Conservation (phyloP, 2,113 vertebrate species). For the Tachysurus vachellii region DNA sequence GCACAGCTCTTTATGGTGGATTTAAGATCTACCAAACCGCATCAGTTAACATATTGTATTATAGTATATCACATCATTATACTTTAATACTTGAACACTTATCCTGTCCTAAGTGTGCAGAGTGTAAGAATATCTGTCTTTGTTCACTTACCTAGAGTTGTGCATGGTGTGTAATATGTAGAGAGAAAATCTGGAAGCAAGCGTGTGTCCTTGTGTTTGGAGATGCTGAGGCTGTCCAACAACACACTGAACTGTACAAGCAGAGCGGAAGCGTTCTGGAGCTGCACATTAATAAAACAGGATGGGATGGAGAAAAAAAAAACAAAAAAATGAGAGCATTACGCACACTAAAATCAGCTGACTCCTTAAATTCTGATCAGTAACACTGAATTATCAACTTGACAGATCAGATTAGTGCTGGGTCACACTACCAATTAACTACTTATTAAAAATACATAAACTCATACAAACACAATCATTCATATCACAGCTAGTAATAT, state of each 20-base stretch:
- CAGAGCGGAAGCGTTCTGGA: slow-evolving; percentile 80
- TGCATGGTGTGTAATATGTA: slow-evolving; percentile 9
- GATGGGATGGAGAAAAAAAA: not conserved
- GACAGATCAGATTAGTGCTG: not conserved
- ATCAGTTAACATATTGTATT: not conserved
- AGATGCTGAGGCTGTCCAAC: slow-evolving; percentile 72
- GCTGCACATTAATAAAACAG: slow-evolving; percentile 63
- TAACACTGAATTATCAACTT: not conserved
- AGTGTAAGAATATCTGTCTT: not conserved
- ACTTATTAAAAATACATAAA: not conserved
- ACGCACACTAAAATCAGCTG: not conserved
- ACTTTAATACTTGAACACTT: not conserved
- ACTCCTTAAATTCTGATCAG: not conserved
- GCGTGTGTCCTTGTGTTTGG: slow-evolving; percentile 58
- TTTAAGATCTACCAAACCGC: not conserved
- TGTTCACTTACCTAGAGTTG: slow-evolving; percentile 74
- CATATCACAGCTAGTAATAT: not conserved
- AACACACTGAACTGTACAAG: slow-evolving; percentile 72
- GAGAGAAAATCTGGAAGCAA: slow-evolving; percentile 67
- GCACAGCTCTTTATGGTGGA: not conserved
- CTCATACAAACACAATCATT: not conserved
- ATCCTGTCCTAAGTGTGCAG: not conserved
- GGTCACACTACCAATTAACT: not conserved
- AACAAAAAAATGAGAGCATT: not conserved
- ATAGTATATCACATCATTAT: not conserved